Evolutionary conservation across 1,140 invertebrate genomes (phyloP), one percentile per base, ranked within the genome.

Genomic region (Bombyx mandarina): DNA sequence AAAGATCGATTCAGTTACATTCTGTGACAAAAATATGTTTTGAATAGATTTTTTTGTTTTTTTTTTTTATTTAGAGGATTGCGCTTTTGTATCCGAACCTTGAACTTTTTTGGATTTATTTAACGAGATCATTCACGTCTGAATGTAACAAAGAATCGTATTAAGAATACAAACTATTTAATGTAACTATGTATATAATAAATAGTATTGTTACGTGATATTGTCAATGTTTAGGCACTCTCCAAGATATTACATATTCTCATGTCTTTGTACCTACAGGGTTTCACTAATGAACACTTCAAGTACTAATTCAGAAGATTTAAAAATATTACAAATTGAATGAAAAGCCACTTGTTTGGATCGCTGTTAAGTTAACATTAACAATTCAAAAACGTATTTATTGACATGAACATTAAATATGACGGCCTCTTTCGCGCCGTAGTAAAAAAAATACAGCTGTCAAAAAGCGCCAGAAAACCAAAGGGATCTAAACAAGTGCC

Each of bases 341-440:
- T 60, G 44, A 70, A 77, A 75, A 80, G 79, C 77, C 79, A 79
- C 81, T 82, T 77, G 71, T 80, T 78, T 64, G 72, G 73, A 75
- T 66, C 70, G 47, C 58, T 61, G 62, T 61, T 35, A 35, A 58
- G 56, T 58, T 48, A 57, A 12, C 50, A 42, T 6, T 45, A 8
- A 45, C 18, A 55, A 55, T 26, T 18, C 43, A 43, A 43, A n/a
- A 54, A 9, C 10, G 45, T 48, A 12, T 44, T 58, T 42, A 26
- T 46, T 54, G 46, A 12, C 8, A 35, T 48, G 6, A 43, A 43
- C n/a, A 58, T 43, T 52, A 9, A 18, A 54, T 45, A 53, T 35
- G 2, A 35, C 2, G 26, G 26, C 2, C 26, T 35, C 26, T 35
- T 35, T 35, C 26, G 26, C 26, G 26, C n/a, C n/a, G n/a, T 49